Evolutionary conservation across 2,888 invertebrate species (phyloP).

Genomic region (Conomelus anceps): DNA sequence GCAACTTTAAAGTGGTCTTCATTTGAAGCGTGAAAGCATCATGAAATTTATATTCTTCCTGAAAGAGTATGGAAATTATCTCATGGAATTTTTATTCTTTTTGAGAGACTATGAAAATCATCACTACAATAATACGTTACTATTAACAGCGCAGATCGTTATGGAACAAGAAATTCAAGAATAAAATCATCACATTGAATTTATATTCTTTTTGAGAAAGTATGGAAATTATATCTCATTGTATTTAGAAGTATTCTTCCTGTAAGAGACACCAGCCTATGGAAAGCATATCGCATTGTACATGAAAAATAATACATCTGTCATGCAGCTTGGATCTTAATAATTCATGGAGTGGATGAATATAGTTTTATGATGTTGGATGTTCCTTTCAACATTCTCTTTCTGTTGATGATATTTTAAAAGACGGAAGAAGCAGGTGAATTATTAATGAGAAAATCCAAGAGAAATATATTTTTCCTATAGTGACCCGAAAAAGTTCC

Average conservation of each 20-base stretch:
- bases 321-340: background rate
- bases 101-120: too few relatives aligned
- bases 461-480: too few relatives aligned
- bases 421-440: too few relatives aligned
- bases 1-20: background rate
- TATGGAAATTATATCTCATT: background rate
- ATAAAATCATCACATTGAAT: background rate
- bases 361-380: too few relatives aligned
- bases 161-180: background rate
- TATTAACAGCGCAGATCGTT: too few relatives aligned
- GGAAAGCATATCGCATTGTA: background rate
- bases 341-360: background rate
- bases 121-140: too few relatives aligned
- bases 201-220: background rate
- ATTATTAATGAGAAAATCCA: too few relatives aligned
- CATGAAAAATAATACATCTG: background rate
- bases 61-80: background rate
- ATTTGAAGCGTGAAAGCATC: background rate
- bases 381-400: too few relatives aligned
- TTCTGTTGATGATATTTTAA: background rate
- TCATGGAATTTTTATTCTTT: too few relatives aligned
- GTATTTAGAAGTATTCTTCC: background rate
- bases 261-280: background rate
- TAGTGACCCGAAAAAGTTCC: too few relatives aligned
- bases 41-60: background rate